These are phyloP conservation scores for Rousettus leschenaultii DNA, from an alignment of 2,113 vertebrate species.

Conservation along the genomic window DNA sequence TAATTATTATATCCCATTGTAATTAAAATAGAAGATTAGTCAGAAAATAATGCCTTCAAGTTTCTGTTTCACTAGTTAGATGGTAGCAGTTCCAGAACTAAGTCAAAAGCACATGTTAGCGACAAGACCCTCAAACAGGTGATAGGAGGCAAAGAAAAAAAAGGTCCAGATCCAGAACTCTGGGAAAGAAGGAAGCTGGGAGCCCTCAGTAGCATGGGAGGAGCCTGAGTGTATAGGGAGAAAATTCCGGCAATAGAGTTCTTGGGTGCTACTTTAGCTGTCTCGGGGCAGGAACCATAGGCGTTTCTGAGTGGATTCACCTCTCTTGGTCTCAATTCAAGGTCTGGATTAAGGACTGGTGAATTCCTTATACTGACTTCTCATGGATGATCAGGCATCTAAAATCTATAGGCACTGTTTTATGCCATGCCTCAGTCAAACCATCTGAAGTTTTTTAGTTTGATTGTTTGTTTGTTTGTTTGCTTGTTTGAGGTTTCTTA, in stretches of 20 bases:
- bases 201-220: neutral
- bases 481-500: neutral
- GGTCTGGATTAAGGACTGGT: neutral
- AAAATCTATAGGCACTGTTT: neutral
- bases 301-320: neutral
- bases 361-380: neutral
- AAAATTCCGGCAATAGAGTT: neutral
- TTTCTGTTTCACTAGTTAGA: neutral
- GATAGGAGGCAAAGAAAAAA: neutral
- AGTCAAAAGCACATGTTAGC: neutral
- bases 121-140: neutral
- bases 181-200: neutral
- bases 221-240: neutral
- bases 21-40: slow-evolving; percentile 14
- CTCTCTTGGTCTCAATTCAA: neutral
- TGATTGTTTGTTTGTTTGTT: neutral
- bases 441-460: neutral
- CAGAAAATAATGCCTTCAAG: slow-evolving; percentile 2
- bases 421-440: neutral
- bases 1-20: neutral
- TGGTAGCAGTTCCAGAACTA: neutral
- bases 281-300: neutral
- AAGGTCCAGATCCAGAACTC: neutral
- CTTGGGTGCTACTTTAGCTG: neutral
- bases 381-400: neutral